Base-by-base conservation (phyloP, 2,888 invertebrate genomes). In the Eremobia ochroleuca region DNA sequence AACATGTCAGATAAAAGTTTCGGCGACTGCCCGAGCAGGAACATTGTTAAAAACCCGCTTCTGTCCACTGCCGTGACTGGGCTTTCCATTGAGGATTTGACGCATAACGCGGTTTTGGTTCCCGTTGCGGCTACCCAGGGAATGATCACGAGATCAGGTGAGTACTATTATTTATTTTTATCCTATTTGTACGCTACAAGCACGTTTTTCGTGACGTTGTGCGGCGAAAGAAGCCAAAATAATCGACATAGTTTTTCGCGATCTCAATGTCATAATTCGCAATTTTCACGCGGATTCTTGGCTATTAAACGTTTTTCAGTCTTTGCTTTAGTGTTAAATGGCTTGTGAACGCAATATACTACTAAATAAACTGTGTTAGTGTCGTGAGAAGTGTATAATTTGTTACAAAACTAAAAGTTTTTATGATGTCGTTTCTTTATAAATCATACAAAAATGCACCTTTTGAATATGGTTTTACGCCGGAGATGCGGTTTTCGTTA, bases 61-160 rank as follows among this genome's bases (percentile, higher is more conserved):
- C 96, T 98, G 83, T 98, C 98, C 88, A 98, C 97, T 74, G 98
- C 98, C 79, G 98, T 98, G 83, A 98, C 97, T 86, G 98, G 98
- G 73, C 97, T 98, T 87, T 97, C 98, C 25, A 97, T 98, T 75
- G 98, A 98, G 88, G 98, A 98, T 94, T 97, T 98, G 95, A 97
- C 98, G 85, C 97, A 98, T 92, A 98, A 98, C 94, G 97, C 98
- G 77, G 95, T 98, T 81, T 95, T 98, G 90, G 96, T 98, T 91
- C 98, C 98, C 89, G 98, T 98, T 88, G 92, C 94, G 80, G 94
- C 93, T 80, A 93, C 91, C 91, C 94, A 95, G 92, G 95, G 92
- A 89, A 90, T 93, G 92, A 92, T 92, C 91, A 90, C 92, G 90
- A 91, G 93, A 91, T 93, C 93, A 94, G 96, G 96, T 96, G 91